phyloP scores from a whole-genome alignment of 1,140 invertebrate species.

The Macrobrachium nipponense region DNA sequence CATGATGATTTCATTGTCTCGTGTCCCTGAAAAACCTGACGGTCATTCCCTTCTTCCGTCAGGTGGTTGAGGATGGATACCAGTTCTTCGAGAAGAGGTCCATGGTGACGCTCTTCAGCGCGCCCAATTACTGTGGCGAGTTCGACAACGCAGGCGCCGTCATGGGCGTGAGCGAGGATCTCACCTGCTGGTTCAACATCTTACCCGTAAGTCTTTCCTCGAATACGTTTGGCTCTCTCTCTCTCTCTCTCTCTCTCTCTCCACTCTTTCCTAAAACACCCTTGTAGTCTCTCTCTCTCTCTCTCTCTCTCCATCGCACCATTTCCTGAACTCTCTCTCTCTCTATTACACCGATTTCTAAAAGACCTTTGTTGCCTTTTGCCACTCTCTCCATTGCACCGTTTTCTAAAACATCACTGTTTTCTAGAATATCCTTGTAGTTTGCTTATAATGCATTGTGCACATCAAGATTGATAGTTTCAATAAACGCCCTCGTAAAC shows the following conservation, averaged over 20 bases:
- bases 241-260: background rate
- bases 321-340: too few species aligned
- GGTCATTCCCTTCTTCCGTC: background rate
- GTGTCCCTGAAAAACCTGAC: background rate
- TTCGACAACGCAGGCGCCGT: conserved; percentile 55
- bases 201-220: conserved; percentile 35
- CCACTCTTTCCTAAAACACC: too few species aligned
- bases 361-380: too few species aligned
- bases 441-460: too few species aligned
- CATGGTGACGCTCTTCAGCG: conserved; percentile 50
- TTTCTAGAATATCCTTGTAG: background rate
- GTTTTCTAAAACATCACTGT: background rate
- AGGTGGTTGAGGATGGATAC: conserved; percentile 58
- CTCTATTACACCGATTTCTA: too few species aligned
- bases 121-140: conserved; percentile 55
- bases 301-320: background rate
- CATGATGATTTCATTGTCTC: background rate
- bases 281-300: background rate
- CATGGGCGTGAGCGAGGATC: conserved; percentile 56
- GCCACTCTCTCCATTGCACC: too few species aligned
- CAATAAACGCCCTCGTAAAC: background rate
- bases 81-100: conserved; percentile 58
- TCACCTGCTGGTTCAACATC: conserved; percentile 59
- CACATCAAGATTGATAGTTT: background rate
- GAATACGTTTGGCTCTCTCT: background rate